Base-by-base conservation (phyloP, 2,888 invertebrate genomes). In the Diabrotica balteata region DNA sequence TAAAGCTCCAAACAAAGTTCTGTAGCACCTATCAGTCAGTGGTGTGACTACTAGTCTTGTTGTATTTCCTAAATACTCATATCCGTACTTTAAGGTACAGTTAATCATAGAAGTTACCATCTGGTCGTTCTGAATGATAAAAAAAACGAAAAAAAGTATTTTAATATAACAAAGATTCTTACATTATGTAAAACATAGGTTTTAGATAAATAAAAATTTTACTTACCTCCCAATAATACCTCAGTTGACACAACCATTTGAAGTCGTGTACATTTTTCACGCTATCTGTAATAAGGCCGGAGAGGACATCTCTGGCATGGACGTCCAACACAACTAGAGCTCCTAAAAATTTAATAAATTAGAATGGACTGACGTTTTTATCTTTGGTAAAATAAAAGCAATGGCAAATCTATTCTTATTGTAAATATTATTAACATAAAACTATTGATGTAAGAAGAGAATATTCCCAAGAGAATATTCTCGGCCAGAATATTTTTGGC, bases 31-130 rank as follows among this genome's bases (percentile, higher is more conserved):
- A 85, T 97, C 97, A 0, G 97, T 97, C 68, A 97, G 86, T 0
- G 97, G 97, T 0, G 97, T 97, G 67, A 97, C 95, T 7, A 97
- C 97, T 17, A 97, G 86, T 17, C 96, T 88, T 0, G 92, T 88
- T 0, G 93, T 91, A 81, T 97, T 97, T 2, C 96, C 97, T 62
- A 98, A 87, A 83, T 97, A 98, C 85, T 98, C 97, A 81, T 97
- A 96, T 1, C 96, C 96, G 83, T 98, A 97, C 83, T 88, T 89
- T 63, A 97, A 86, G 43, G 89, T 89, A 0, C 96, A 95, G 81
- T 97, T 97, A 62, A 96, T 96, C 93, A 97, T 96, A 67, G 92
- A 89, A 0, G 95, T 93, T 60, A 89, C 88, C 76, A 93, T 85
- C 77, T 84, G 78, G 58, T 82, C 81, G 7, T 78, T 85, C 90